Evolutionary conservation across 2,113 vertebrate genomes (phyloP).

Genomic region (Cryptotis parvus): DNA sequence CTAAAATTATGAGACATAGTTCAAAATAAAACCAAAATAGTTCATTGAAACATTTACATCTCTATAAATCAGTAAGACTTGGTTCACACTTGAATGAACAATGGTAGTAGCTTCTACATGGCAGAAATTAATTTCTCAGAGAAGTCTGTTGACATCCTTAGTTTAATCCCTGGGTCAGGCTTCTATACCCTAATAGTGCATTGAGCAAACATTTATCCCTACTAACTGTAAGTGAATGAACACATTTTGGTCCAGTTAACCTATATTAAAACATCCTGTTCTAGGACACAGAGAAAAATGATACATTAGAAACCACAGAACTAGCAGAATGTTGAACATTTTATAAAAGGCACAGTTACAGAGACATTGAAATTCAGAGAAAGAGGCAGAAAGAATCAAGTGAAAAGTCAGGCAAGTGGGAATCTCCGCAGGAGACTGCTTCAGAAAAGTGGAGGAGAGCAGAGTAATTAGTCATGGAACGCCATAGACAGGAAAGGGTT

Average conservation of each 20-base stretch:
- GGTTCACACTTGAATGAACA: not conserved
- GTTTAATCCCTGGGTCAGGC: not conserved
- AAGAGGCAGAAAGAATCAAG: not conserved
- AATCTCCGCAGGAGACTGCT: not conserved
- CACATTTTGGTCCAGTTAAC: not conserved
- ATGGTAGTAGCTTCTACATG: not conserved
- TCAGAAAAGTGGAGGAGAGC: too few relatives aligned
- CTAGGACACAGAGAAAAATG: not conserved
- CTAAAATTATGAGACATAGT: not conserved
- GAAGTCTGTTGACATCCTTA: too few relatives aligned
- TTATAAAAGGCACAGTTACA: not conserved
- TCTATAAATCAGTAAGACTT: not conserved
- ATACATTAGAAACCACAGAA: not conserved
- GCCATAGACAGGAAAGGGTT: not conserved
- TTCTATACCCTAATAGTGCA: not conserved
- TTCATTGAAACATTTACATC: not conserved
- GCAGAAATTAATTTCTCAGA: not conserved
- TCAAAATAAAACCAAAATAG: slow-evolving; percentile 6
- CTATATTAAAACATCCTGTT: not conserved
- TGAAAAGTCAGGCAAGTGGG: not conserved
- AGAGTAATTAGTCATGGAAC: not conserved
- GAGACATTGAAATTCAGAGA: slow-evolving; percentile 10
- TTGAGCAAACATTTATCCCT: not conserved
- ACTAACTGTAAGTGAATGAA: not conserved
- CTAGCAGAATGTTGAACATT: not conserved